Evolutionary conservation across 2,113 vertebrate species (phyloP), one percentile per base, ranked within the genome.

Genomic region (Percopsis transmontana): DNA sequence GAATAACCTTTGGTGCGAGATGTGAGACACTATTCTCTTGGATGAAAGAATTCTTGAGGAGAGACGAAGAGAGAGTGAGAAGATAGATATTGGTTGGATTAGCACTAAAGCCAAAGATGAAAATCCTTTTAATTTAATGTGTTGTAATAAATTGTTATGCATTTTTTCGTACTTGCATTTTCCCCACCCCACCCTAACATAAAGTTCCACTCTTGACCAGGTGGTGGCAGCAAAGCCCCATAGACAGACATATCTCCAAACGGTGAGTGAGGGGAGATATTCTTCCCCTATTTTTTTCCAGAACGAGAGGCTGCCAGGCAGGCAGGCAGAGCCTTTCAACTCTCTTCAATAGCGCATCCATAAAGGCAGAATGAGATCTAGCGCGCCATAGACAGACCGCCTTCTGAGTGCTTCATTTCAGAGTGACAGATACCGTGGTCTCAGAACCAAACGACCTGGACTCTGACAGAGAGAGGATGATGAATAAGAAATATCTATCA

Each of bases 211-310:
- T 19, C 40, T n/a, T 5, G 15, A 2, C 71, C 89, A 88, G 80
- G 83, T 89, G 91, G 85, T 89, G 90, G 89, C 80, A 91, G 86
- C 86, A 92, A 77, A 85, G 87, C 51, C 72, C 66, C 86, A 70
- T 52, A 24, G 45, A 8, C 0, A 20, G 20, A 20, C 23, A 42
- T n/a, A 20, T 83, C 66, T 75, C 58, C 77, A 75, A 50, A 82
- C 74, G 62, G 62, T 76, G 72, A 81, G 69, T 72, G 74, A 76
- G 72, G 72, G 18, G 40, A 45, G 53, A 60, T 60, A 53, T 58
- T 77, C 58, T 72, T 66, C 61, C 61, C 58, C 60, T 38, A 67
- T 58, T 51, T 71, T 55, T 60, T 68, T 14, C 16, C n/a, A 19
- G 18, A 2, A 20, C 18, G n/a, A 10, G 18, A 33, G 27, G 27